Base-by-base conservation (phyloP, 2,888 invertebrate genomes). In the Oeneis ivallda region DNA sequence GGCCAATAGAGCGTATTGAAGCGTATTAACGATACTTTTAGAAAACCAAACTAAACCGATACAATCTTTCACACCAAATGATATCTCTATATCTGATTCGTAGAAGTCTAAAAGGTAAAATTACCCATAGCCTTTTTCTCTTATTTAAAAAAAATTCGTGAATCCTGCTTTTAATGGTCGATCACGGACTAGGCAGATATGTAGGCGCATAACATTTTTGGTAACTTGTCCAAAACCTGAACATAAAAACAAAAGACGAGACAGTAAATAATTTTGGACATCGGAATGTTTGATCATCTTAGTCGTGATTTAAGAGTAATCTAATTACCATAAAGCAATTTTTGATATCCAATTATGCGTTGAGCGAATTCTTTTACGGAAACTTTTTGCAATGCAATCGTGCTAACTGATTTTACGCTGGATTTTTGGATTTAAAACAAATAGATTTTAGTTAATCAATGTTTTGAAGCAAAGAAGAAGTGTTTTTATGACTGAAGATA, bases 271-370 rank as follows among this genome's bases (percentile, higher is more conserved):
- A 64, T 65, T 67, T 68, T 52, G 62, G 69, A 45, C 67, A 71
- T 70, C 43, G 72, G 74, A 73, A 76, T 75, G 67, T 68, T 53
- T 52, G 53, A 64, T 64, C 68, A 69, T 66, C 66, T 63, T 54
- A 71, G 68, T 75, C 75, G 74, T 75, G 74, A 74, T 72, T 68
- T 67, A 60, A 69, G 65, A 67, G 64, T 71, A 67, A 71, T 73
- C 57, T 72, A 64, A 76, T 73, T 66, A 71, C 73, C 76, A 72
- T 74, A 74, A 74, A 75, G 67, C 69, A 66, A 50, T 61, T 69
- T 68, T 69, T 67, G 65, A 72, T 71, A 59, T 68, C 70, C 70
- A 73, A 71, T 74, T 71, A 71, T 64, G 64, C 67, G 49, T 65
- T 60, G 69, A 60, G 58, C 67, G 71, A 72, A 71, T 70, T 68